These are phyloP conservation scores for Caenorhabditis drosophilae DNA, from an alignment of 2,888 invertebrate species.

Conservation along the genomic window DNA sequence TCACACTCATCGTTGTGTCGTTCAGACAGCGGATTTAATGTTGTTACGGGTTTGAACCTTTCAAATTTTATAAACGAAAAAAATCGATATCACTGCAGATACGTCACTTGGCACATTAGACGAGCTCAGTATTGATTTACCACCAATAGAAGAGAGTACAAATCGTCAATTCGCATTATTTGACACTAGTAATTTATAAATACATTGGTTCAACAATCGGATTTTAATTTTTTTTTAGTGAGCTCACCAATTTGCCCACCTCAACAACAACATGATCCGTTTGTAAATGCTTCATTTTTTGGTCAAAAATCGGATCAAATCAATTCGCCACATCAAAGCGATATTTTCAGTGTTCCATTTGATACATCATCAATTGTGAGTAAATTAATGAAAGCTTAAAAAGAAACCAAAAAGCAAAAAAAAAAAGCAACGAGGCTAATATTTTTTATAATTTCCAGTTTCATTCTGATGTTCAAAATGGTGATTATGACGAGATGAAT, in stretches of 20 bases:
- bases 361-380: conserved; percentile 17
- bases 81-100: no score
- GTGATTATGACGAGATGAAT: conserved; percentile 17
- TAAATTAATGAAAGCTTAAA: neutral
- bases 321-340: conserved; percentile 7
- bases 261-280: conserved; percentile 11
- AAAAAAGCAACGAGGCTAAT: no score
- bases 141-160: conserved; percentile 43
- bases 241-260: conserved; percentile 19
- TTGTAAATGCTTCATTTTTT: conserved; percentile 11
- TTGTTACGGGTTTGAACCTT: no score
- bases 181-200: conserved; percentile 7
- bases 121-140: conserved; percentile 52
- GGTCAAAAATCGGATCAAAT: conserved; percentile 10
- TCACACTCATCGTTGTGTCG: conserved; percentile 48
- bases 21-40: conserved; percentile 54
- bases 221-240: conserved; percentile 6
- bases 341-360: conserved; percentile 17
- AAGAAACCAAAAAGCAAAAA: neutral
- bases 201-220: no score
- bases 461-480: conserved; percentile 10
- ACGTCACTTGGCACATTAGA: conserved; percentile 41
- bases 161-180: conserved; percentile 24
- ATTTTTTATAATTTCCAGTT: conserved; percentile 10
- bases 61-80: no score